Evolutionary conservation across 2,797 vertebrate genomes (phyloP).

Genomic region (Mormyrus hasselquistii): DNA sequence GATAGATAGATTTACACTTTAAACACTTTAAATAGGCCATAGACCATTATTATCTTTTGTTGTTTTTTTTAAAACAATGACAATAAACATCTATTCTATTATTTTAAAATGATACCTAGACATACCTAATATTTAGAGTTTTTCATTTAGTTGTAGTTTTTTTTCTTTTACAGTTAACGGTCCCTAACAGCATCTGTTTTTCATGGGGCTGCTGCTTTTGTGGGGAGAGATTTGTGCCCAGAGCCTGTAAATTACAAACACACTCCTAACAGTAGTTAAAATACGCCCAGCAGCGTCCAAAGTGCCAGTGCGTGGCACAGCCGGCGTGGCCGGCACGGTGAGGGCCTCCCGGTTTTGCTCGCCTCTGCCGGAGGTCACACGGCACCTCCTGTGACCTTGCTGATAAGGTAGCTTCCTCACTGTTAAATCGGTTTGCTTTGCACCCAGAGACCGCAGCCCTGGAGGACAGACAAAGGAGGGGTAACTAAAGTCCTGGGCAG

Average conservation of each 20-base stretch:
- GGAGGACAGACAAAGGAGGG: conserved; percentile 21
- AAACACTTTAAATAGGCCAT: background rate
- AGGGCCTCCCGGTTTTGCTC: conserved; percentile 55
- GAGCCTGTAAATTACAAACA: background rate
- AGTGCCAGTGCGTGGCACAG: background rate
- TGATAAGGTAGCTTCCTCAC: conserved; percentile 25
- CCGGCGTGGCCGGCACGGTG: background rate
- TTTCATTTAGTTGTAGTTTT: background rate
- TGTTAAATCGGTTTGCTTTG: conserved; percentile 18
- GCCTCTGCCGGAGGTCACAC: conserved; percentile 30
- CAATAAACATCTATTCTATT: background rate
- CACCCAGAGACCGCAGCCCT: conserved; percentile 2
- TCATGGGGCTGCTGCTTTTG: background rate
- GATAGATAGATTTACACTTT: background rate
- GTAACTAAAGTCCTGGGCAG: background rate
- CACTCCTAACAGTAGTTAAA: background rate
- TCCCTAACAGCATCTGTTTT: background rate
- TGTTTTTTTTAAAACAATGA: background rate
- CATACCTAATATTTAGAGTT: background rate
- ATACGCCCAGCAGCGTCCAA: background rate
- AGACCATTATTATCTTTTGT: background rate
- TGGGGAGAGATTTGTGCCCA: background rate
- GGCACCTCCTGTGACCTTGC: conserved; percentile 29
- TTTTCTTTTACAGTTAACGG: background rate
- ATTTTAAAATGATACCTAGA: background rate